These are phyloP conservation scores for Oncorhynchus kisutch DNA, from an alignment of 2,113 vertebrate genomes.

Conservation along the genomic window DNA sequence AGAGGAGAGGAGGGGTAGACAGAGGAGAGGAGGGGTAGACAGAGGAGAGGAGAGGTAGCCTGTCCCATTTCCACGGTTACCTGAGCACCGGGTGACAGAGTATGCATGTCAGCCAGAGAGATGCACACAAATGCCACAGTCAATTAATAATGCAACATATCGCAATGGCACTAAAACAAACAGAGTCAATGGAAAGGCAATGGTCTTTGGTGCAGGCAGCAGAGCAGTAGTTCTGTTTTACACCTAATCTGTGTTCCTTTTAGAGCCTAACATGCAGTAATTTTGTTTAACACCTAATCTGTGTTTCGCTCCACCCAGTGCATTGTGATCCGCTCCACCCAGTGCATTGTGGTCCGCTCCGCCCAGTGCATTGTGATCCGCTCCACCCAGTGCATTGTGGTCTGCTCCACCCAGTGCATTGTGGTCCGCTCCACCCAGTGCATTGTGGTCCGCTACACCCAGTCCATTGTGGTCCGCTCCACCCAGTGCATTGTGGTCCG, in stretches of 20 bases:
- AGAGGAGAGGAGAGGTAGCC: slow-evolving; percentile 3
- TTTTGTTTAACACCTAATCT: neutral
- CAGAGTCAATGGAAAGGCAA: slow-evolving; percentile 38
- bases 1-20: no score
- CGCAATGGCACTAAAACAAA: slow-evolving; percentile 68
- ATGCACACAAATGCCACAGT: slow-evolving; percentile 57
- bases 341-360: no score
- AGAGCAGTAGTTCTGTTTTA: neutral
- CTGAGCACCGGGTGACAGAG: slow-evolving; percentile 48
- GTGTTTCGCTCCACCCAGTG: no score
- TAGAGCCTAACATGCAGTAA: neutral
- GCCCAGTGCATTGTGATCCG: no score
- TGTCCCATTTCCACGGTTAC: slow-evolving; percentile 35
- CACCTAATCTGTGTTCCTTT: neutral
- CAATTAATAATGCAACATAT: slow-evolving; percentile 65
- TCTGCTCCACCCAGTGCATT: no score
- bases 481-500: no score
- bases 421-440: no score
- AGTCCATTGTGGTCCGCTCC: no score
- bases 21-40: no score
- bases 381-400: no score
- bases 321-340: no score
- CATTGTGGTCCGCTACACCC: no score
- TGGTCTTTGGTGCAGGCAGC: slow-evolving; percentile 25
- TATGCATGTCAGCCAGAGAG: slow-evolving; percentile 38